phyloP scores from a whole-genome alignment of 2,888 invertebrate genomes.

The Steinernema hermaphroditum region DNA sequence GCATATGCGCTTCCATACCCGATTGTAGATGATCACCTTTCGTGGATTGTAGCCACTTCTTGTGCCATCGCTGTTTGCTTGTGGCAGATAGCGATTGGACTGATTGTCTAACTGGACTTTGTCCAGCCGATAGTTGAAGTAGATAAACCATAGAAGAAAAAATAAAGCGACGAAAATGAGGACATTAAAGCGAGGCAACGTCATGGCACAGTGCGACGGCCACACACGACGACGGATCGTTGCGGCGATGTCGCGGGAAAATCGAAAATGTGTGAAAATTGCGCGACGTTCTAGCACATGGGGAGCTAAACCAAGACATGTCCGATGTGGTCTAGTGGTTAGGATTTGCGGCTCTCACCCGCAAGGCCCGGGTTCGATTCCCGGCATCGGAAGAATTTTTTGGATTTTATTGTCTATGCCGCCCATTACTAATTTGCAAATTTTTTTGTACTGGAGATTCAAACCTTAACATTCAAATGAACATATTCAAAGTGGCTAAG shows the following conservation, averaged over 20 bases:
- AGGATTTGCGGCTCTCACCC: conserved; percentile 52
- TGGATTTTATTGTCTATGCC: not conserved
- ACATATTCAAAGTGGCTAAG: too few relatives aligned
- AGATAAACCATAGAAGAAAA: not conserved
- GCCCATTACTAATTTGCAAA: too few relatives aligned
- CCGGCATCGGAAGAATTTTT: conserved; percentile 45
- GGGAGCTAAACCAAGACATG: not conserved
- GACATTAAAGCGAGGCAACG: not conserved
- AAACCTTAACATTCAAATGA: too few relatives aligned
- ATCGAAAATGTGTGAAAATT: not conserved
- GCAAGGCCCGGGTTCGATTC: conserved; percentile 53
- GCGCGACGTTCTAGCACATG: not conserved
- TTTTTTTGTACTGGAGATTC: too few relatives aligned
- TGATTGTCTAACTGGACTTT: too few relatives aligned
- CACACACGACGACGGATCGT: conserved; percentile 2
- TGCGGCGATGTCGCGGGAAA: not conserved
- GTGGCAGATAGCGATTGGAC: too few relatives aligned
- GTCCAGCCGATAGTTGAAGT: not conserved
- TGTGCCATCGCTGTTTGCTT: too few relatives aligned
- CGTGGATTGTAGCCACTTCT: not conserved
- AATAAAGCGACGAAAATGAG: not conserved
- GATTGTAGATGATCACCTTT: conserved; percentile 48
- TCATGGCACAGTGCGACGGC: conserved; percentile 1
- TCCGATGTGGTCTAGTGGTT: conserved; percentile 51
- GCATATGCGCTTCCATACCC: conserved; percentile 35